Evolutionary conservation across 1,140 invertebrate species (phyloP).

Genomic region (Drosophila gunungcola): DNA sequence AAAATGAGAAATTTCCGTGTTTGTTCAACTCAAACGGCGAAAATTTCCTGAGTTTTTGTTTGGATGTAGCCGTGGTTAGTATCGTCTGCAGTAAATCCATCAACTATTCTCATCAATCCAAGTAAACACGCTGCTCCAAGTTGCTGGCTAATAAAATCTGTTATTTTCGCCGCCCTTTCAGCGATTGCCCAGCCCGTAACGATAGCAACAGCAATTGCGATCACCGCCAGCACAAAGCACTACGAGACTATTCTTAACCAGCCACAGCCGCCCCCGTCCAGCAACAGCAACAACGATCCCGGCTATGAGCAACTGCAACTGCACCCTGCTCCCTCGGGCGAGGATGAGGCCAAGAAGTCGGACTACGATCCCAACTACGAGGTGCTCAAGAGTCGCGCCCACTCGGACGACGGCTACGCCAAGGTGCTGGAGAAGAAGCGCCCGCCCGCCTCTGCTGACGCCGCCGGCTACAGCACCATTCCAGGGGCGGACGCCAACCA

Average conservation of each 20-base stretch:
- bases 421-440: conserved; percentile 83
- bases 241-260: conserved; percentile 77
- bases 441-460: conserved; percentile 44
- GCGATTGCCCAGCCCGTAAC: conserved; percentile 37
- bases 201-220: conserved; percentile 34
- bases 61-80: conserved; percentile 82
- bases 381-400: conserved; percentile 85
- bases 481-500: conserved; percentile 78
- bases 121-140: background rate
- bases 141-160: conserved; percentile 15
- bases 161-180: conserved; percentile 15
- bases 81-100: conserved; percentile 27
- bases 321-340: conserved; percentile 47
- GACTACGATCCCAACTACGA: conserved; percentile 90
- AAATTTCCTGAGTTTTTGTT: conserved; percentile 79
- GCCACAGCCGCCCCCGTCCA: conserved; percentile 45
- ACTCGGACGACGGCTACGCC: conserved; percentile 84
- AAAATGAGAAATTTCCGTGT: conserved; percentile 78
- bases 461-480: conserved; percentile 78
- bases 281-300: conserved; percentile 86
- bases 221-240: conserved; percentile 66
- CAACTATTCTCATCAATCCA: background rate
- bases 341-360: conserved; percentile 67
- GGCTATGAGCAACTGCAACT: conserved; percentile 87
- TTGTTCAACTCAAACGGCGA: conserved; percentile 65